Percentiles rank a stretch among this genome's conserved stretches.
phyloP scores from a whole-genome alignment of 2,797 vertebrate genomes.

The Propithecus perrieri region DNA sequence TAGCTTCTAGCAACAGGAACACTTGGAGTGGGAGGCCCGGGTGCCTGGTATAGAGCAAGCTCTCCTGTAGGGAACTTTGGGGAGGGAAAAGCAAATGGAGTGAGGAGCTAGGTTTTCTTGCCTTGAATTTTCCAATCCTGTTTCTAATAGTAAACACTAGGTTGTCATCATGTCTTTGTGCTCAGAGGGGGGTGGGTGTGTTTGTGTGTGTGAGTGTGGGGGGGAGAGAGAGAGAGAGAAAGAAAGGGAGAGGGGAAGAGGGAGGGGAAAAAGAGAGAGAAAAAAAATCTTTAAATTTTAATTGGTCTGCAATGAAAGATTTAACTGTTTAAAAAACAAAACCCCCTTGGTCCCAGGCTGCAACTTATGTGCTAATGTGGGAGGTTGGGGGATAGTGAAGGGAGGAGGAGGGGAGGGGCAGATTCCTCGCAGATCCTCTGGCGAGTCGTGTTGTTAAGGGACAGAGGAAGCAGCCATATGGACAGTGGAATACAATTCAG shows the following conservation, averaged over 20 bases:
- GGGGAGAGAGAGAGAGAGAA: not conserved
- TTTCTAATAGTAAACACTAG: constrained; percentile 44
- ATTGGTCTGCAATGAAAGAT: constrained; percentile 77
- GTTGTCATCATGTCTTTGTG: constrained; percentile 4
- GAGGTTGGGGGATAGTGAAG: constrained; percentile 45
- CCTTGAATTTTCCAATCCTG: constrained; percentile 35
- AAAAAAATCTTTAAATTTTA: constrained; percentile 70
- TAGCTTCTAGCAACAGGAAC: not conserved
- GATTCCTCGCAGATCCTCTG: not conserved
- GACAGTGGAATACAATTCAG: not conserved
- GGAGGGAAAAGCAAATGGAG: not conserved
- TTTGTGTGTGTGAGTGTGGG: not conserved
- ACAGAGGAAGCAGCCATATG: not conserved
- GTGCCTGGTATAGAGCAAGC: not conserved
- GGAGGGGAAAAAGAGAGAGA: not conserved
- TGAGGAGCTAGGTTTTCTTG: not conserved
- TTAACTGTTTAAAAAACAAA: constrained; percentile 77
- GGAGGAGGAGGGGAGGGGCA: not conserved
- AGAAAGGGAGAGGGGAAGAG: not conserved
- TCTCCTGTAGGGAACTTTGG: not conserved
- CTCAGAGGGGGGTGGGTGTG: not conserved
- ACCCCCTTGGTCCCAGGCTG: constrained; percentile 62
- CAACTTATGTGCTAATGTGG: constrained; percentile 47
- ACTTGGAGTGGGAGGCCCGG: not conserved
- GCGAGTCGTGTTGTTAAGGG: not conserved